Base-by-base conservation (phyloP, 2,797 vertebrate genomes). In the Eulemur coronatus region DNA sequence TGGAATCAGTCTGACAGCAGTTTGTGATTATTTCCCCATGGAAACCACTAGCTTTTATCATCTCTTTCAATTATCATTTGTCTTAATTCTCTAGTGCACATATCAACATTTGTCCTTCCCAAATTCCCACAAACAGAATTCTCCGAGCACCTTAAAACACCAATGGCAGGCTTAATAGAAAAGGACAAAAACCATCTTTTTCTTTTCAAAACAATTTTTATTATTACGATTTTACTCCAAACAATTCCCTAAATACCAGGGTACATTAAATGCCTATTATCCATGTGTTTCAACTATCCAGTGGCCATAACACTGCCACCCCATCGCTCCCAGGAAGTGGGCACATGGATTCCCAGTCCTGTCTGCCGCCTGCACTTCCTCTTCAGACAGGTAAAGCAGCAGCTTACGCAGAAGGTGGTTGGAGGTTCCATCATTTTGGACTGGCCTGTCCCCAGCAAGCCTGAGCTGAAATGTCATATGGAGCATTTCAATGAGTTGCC, bases 1-100 rank as follows among this genome's bases (percentile, higher is more conserved):
- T 97, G 95, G 93, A 80, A 97, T 38, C 84, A 75, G 75, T 84
- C 46, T 94, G 93, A 97, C 92, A 95, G 69, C 91, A 94, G 95
- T 92, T 67, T 3, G 0, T 85, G 94, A 94, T 96, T 91, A 97
- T 69, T 92, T 93, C 82, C 86, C 97, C 93, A 95, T 94, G 59
- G 80, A 98, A 96, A 97, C 20, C 35, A 87, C 69, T 82, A 76
- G 90, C 87, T 93, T 95, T 95, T 91, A 92, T 75, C 96, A 97
- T 97, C 85, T 67, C 92, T 82, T 85, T 97, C 78, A 95, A n/a
- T 96, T 97, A 94, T 55, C 91, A 97, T 92, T 96, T 97, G 26
- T 67, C 48, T 96, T 48, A 97, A 91, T 88, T 72, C 78, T 92
- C 28, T n/a, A 84, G 46, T 41, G 81, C 55, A 93, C 11, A 48